Percentiles rank a stretch among this genome's conserved stretches.
These are phyloP conservation scores for Psix sp. DNA, from an alignment of 1,140 invertebrate species.

Conservation along the genomic window DNA sequence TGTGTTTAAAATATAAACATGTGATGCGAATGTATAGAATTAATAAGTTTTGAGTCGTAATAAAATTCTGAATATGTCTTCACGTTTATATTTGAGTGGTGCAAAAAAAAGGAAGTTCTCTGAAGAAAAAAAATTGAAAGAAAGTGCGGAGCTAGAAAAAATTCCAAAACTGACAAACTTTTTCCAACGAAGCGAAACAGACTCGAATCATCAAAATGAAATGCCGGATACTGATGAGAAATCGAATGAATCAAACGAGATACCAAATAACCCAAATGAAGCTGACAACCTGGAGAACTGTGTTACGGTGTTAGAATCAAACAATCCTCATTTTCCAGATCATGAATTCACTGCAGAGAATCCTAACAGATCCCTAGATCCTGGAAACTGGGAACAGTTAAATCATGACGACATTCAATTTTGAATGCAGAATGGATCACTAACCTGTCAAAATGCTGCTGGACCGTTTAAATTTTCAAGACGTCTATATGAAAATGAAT, in stretches of 20 bases:
- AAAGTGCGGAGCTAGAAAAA: slow-evolving; percentile 14
- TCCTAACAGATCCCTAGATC: slow-evolving; percentile 14
- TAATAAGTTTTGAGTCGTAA: background rate
- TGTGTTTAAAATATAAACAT: too few relatives aligned
- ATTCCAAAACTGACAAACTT: slow-evolving; percentile 18
- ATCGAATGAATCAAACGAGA: too few relatives aligned
- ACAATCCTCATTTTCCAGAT: background rate
- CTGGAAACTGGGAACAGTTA: slow-evolving; percentile 25
- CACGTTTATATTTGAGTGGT: slow-evolving; percentile 9
- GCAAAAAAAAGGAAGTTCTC: slow-evolving; percentile 15
- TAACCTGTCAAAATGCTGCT: slow-evolving; percentile 7
- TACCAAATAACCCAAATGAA: too few relatives aligned
- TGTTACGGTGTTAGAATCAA: too few relatives aligned
- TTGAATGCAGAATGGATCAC: slow-evolving; percentile 4
- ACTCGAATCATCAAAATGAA: background rate
- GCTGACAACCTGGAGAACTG: too few relatives aligned
- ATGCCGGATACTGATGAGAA: too few relatives aligned
- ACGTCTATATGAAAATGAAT: slow-evolving; percentile 16
- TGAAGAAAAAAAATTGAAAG: slow-evolving; percentile 18
- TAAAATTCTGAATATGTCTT: slow-evolving; percentile 12
- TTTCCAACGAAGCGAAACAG: slow-evolving; percentile 7
- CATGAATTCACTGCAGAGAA: background rate
- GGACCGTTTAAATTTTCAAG: slow-evolving; percentile 25
- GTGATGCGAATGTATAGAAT: too few relatives aligned
- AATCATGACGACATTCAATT: slow-evolving; percentile 3